These are phyloP conservation scores for Paraplagusia blochii DNA, from an alignment of 2,113 vertebrate species.

Conservation along the genomic window DNA sequence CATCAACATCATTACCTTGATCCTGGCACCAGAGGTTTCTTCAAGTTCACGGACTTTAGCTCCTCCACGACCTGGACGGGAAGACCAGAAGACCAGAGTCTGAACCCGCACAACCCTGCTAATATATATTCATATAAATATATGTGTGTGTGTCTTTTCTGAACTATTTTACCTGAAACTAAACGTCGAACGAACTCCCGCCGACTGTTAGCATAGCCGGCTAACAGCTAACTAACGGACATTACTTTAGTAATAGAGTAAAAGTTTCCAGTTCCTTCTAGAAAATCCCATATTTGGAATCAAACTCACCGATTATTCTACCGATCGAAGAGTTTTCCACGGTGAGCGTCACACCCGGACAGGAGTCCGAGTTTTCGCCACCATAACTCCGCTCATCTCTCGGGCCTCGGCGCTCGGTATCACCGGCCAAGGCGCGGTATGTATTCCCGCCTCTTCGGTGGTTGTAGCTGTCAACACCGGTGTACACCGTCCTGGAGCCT, in stretches of 20 bases:
- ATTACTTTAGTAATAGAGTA: too few relatives aligned
- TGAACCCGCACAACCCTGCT: too few relatives aligned
- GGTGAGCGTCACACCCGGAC: constrained; percentile 60
- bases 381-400: neutral
- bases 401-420: neutral
- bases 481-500: neutral
- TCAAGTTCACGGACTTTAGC: constrained; percentile 87
- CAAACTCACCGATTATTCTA: constrained; percentile 78
- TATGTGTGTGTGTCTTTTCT: too few relatives aligned
- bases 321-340: constrained; percentile 77
- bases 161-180: too few relatives aligned
- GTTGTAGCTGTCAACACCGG: neutral
- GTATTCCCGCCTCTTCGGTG: neutral
- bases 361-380: neutral
- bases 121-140: too few relatives aligned
- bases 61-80: constrained; percentile 82
- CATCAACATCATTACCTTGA: constrained; percentile 76
- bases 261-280: too few relatives aligned
- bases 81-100: too few relatives aligned
- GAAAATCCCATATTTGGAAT: too few relatives aligned
- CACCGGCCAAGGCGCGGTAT: neutral
- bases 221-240: neutral
- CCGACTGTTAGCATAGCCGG: neutral
- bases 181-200: too few relatives aligned
- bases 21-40: constrained; percentile 81